Conservation (phyloP, 2,888 invertebrate genomes). For the Willowsia nigromaculata region DNA sequence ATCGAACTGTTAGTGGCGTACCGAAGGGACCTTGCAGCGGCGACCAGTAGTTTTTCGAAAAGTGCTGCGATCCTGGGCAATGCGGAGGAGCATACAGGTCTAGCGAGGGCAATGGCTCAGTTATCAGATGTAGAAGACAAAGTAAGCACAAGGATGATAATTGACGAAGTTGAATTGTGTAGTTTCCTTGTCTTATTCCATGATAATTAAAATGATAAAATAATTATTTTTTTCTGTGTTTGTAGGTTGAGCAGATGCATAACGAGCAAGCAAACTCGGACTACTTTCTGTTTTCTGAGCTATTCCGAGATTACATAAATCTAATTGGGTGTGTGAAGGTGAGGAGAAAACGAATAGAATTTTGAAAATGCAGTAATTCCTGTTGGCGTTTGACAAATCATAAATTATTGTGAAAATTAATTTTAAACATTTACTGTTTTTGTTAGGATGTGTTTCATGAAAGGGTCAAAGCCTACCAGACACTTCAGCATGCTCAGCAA, state of each 20-base stretch:
- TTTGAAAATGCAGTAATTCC: too few species aligned
- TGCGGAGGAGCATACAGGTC: constrained; percentile 94
- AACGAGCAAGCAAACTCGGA: constrained; percentile 97
- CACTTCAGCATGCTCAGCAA: constrained; percentile 98
- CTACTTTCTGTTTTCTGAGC: constrained; percentile 95
- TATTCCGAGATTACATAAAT: constrained; percentile 95
- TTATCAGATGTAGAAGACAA: constrained; percentile 93
- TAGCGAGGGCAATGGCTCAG: constrained; percentile 93
- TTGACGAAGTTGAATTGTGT: too few species aligned
- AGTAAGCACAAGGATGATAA: too few species aligned
- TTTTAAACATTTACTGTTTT: neutral
- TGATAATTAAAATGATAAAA: too few species aligned
- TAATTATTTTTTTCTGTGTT: neutral
- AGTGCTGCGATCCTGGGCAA: constrained; percentile 93
- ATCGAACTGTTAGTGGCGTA: constrained; percentile 93
- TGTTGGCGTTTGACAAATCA: neutral
- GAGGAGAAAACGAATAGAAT: too few species aligned
- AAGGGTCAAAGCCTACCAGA: constrained; percentile 92
- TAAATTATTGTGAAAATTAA: neutral
- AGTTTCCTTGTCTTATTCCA: too few species aligned
- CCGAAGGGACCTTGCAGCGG: constrained; percentile 89
- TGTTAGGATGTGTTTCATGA: constrained; percentile 86
- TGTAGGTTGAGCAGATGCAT: constrained; percentile 90
- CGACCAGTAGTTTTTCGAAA: constrained; percentile 92
- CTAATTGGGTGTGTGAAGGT: constrained; percentile 94